Conservation (phyloP, 2,113 vertebrate species). For the Morphnarchus princeps region DNA sequence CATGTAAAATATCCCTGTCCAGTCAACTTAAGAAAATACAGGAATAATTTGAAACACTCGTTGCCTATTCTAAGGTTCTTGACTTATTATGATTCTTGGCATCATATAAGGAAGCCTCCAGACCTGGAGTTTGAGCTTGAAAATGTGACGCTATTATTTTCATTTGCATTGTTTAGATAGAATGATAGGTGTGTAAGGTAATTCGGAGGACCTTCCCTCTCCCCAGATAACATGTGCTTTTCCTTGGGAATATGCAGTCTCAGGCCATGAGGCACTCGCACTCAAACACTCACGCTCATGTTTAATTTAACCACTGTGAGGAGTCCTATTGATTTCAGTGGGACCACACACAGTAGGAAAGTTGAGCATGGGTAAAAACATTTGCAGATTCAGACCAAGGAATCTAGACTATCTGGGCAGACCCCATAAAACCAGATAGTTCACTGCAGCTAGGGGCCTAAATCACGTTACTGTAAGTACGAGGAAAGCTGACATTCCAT, state of each 20-base stretch:
- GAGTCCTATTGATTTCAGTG: not conserved
- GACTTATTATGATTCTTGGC: constrained; percentile 3
- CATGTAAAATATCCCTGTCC: constrained; percentile 20
- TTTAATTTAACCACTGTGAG: not conserved
- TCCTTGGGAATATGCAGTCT: not conserved
- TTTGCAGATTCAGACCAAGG: not conserved
- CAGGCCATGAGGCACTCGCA: not conserved
- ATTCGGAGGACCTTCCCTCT: not conserved
- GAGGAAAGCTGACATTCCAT: not conserved
- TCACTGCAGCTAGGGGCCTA: not conserved
- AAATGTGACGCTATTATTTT: not conserved
- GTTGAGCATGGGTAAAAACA: not conserved
- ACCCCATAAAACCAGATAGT: constrained; percentile 18
- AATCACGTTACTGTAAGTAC: not conserved
- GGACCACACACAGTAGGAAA: constrained; percentile 42
- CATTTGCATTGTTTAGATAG: not conserved
- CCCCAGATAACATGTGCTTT: not conserved
- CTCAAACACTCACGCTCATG: not conserved
- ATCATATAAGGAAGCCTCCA: not conserved
- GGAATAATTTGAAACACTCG: constrained; percentile 25
- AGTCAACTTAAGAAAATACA: constrained; percentile 19
- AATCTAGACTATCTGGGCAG: constrained; percentile 18
- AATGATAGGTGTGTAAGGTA: not conserved
- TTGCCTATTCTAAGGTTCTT: not conserved
- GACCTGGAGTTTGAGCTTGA: not conserved